A percentile compares a stretch with the other conserved stretches of the same genome.
phyloP scores from a whole-genome alignment of 2,888 invertebrate genomes.

The Ophion costatus region DNA sequence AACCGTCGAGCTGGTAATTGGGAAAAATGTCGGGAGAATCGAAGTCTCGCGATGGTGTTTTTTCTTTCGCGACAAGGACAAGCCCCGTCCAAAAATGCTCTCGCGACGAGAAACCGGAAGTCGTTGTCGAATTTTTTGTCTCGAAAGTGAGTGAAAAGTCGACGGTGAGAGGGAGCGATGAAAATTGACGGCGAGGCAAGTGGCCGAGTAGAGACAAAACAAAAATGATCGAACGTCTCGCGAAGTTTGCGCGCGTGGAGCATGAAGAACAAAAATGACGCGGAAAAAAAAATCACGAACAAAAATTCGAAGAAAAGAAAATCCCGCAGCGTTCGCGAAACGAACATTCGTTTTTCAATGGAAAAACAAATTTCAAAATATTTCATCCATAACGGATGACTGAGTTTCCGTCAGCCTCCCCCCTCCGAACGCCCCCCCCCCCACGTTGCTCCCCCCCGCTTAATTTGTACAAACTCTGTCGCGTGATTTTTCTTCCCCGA shows the following conservation, averaged over 20 bases:
- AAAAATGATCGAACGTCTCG: not conserved
- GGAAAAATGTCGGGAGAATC: not conserved
- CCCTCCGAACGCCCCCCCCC: no score
- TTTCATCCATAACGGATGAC: not conserved
- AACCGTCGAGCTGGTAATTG: not conserved
- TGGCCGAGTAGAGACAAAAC: not conserved
- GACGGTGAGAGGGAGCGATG: not conserved
- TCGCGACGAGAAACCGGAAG: no score
- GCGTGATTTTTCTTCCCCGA: not conserved
- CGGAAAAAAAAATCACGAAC: not conserved
- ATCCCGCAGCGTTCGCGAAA: slow-evolving; percentile 4
- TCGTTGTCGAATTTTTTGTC: no score
- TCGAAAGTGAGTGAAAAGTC: not conserved
- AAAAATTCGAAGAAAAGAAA: no score
- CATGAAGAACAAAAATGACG: not conserved
- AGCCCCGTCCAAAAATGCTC: not conserved
- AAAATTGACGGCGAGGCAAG: not conserved
- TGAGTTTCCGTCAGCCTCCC: not conserved
- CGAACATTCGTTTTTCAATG: not conserved
- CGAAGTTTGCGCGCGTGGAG: not conserved
- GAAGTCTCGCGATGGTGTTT: no score
- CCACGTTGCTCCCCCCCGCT: no score
- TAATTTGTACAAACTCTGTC: not conserved
- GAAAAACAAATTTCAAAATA: not conserved
- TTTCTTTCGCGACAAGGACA: not conserved